Evolutionary conservation across 1,140 invertebrate genomes (phyloP).

Genomic region (Sminthurinus signatus): DNA sequence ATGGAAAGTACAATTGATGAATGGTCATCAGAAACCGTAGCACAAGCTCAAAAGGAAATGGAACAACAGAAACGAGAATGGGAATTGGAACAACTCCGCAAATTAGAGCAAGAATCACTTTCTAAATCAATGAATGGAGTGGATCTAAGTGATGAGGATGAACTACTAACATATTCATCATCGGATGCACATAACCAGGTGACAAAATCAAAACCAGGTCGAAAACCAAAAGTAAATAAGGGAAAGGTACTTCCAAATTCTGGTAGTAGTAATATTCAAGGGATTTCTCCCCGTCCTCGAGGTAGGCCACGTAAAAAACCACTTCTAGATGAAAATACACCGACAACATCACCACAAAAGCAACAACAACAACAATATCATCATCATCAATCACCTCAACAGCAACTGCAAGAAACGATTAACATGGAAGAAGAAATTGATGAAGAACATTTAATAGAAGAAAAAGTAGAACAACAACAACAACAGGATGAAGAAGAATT

Average conservation of each 20-base stretch:
- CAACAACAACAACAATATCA: no score
- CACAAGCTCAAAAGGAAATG: conserved; percentile 81
- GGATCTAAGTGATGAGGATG: conserved; percentile 26
- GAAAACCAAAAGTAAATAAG: neutral
- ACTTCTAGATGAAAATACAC: no score
- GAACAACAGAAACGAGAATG: conserved; percentile 88
- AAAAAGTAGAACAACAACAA: no score
- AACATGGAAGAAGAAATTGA: no score
- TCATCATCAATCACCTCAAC: no score
- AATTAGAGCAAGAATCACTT: no score
- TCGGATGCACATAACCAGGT: conserved; percentile 41
- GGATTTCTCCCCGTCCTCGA: neutral
- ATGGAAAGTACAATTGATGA: conserved; percentile 82
- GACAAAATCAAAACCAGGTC: neutral
- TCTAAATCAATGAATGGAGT: conserved; percentile 46
- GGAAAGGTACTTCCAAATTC: neutral
- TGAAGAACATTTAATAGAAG: no score
- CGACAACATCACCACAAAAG: no score
- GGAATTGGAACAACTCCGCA: conserved; percentile 70
- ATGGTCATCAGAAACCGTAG: conserved; percentile 73
- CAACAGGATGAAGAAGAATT: no score
- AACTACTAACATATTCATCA: conserved; percentile 37
- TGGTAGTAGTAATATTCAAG: neutral
- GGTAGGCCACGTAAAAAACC: conserved; percentile 3
- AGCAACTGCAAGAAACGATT: no score